These are phyloP conservation scores for Lymantria monacha DNA, from an alignment of 2,888 invertebrate genomes.

Conservation along the genomic window DNA sequence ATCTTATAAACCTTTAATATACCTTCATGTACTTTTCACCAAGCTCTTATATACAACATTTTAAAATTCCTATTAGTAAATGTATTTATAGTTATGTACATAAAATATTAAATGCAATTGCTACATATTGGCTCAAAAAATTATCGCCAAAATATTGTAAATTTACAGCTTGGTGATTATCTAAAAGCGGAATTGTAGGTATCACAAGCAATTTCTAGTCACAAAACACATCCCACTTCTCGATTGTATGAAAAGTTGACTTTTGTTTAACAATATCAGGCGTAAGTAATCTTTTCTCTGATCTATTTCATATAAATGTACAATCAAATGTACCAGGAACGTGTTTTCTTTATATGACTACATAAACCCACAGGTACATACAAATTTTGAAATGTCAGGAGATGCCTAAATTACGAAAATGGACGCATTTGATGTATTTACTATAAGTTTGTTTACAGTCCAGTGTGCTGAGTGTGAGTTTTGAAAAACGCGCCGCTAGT, in stretches of 20 bases:
- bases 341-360: background rate
- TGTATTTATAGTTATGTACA: conserved; percentile 47
- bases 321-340: background rate
- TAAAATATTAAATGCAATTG: conserved; percentile 51
- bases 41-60: conserved; percentile 60
- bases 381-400: too few relatives aligned
- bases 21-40: conserved; percentile 56
- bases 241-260: background rate
- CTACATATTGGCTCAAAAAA: conserved; percentile 37
- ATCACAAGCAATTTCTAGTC: conserved; percentile 4
- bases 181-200: conserved; percentile 15
- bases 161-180: conserved; percentile 30
- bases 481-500: too few relatives aligned
- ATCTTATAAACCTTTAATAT: conserved; percentile 66
- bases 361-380: too few relatives aligned
- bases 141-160: conserved; percentile 10
- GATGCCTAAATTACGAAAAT: too few relatives aligned
- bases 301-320: background rate
- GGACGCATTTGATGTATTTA: too few relatives aligned
- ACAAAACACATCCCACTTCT: background rate
- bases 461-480: too few relatives aligned
- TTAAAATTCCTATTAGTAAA: conserved; percentile 31
- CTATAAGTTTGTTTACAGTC: too few relatives aligned
- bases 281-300: background rate
- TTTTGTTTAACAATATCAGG: background rate